Percentiles rank a stretch among this genome's conserved stretches.
Conservation (phyloP, 2,113 vertebrate species). For the Colinus virginianus region DNA sequence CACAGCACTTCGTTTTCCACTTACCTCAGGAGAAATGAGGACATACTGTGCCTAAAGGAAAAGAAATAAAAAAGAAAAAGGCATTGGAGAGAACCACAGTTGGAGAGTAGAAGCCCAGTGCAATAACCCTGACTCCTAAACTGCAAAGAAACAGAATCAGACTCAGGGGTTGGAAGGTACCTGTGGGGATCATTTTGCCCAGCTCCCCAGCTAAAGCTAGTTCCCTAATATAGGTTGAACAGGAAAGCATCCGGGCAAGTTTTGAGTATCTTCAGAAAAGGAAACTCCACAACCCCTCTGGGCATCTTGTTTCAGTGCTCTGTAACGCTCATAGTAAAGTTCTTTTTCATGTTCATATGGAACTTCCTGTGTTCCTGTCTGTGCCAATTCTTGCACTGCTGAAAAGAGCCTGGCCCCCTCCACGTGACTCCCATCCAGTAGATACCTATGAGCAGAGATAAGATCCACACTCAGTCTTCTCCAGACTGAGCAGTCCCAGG, state of each 20-base stretch:
- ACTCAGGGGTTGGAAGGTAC: not conserved
- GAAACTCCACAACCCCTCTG: not conserved
- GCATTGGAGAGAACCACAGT: not conserved
- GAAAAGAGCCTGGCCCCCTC: not conserved
- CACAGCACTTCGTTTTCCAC: not conserved
- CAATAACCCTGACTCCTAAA: not conserved
- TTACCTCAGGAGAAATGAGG: constrained; percentile 79
- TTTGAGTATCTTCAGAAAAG: not conserved
- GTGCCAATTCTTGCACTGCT: not conserved
- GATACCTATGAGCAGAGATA: no score
- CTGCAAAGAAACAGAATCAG: not conserved
- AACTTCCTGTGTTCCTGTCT: not conserved
- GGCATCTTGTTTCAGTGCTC: no score
- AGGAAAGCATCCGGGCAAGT: not conserved
- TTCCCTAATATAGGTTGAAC: not conserved
- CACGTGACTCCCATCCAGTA: no score
- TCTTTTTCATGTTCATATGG: not conserved
- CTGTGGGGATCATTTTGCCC: not conserved
- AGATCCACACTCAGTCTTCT: no score
- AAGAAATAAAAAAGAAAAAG: not conserved
- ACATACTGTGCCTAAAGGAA: constrained; percentile 77
- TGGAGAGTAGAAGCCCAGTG: not conserved
- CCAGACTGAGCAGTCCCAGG: no score
- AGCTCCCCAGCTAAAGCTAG: not conserved
- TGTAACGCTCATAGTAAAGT: not conserved